Evolutionary conservation across 2,888 invertebrate species (phyloP).

Genomic region (Nomada fucata): DNA sequence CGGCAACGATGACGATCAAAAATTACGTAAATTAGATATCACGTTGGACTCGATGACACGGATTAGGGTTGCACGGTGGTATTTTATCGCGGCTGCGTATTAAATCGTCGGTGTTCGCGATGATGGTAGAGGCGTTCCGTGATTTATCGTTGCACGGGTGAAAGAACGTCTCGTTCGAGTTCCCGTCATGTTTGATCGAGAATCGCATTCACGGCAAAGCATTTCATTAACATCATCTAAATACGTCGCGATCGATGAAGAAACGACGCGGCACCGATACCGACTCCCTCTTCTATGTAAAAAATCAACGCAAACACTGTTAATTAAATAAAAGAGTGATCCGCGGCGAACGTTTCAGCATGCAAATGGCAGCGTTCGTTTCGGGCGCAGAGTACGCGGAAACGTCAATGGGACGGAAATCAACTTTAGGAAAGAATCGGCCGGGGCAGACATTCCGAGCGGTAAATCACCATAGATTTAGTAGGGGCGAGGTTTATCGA

Average conservation of each 20-base stretch:
- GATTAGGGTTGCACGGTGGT: not conserved
- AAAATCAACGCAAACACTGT: not conserved
- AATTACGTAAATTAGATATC: slow-evolving; percentile 4
- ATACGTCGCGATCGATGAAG: no score
- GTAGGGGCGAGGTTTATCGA: slow-evolving; percentile 4
- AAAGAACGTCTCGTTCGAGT: not conserved
- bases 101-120: not conserved
- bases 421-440: slow-evolving; percentile 7
- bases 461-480: slow-evolving; percentile 27
- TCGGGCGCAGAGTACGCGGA: not conserved
- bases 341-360: not conserved
- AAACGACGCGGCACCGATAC: no score
- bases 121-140: not conserved
- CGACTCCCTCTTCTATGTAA: no score
- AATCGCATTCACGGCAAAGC: not conserved
- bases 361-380: not conserved
- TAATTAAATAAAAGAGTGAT: not conserved
- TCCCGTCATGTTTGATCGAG: not conserved
- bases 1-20: slow-evolving; percentile 13
- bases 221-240: no score
- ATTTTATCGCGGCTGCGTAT: not conserved
- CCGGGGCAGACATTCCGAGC: not conserved
- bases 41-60: not conserved
- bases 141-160: slow-evolving; percentile 2
- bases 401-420: slow-evolving; percentile 4